Evolutionary conservation across 2,888 invertebrate genomes (phyloP).

Genomic region (Pterostichus niger): DNA sequence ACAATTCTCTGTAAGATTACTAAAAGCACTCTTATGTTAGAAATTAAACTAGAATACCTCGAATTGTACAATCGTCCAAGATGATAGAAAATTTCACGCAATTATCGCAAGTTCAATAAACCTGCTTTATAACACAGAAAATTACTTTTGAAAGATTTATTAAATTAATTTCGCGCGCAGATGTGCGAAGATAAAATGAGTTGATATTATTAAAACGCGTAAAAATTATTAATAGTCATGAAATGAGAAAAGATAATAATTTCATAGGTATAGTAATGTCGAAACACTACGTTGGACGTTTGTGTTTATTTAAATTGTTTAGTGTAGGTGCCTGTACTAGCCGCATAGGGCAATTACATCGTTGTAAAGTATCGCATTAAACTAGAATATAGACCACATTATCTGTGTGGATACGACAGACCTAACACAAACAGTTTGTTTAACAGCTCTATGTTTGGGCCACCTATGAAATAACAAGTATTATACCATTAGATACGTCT

Average conservation of each 20-base stretch:
- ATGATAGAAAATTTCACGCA: no score
- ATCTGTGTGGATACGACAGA: conserved; percentile 24
- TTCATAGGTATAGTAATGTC: conserved; percentile 13
- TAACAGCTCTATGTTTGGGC: conserved; percentile 26
- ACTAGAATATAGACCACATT: conserved; percentile 21
- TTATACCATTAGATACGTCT: background rate
- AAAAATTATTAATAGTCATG: conserved; percentile 31
- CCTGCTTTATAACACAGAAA: background rate
- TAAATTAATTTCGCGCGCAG: background rate
- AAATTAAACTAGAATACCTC: no score
- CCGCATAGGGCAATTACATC: conserved; percentile 31
- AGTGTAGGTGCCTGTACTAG: conserved; percentile 37
- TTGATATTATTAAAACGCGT: background rate
- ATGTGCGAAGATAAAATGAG: conserved; percentile 3
- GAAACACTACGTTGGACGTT: conserved; percentile 3
- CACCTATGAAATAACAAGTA: background rate
- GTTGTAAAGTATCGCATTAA: conserved; percentile 52
- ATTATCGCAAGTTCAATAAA: background rate
- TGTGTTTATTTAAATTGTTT: conserved; percentile 41
- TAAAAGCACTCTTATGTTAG: no score
- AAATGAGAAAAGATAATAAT: conserved; percentile 20
- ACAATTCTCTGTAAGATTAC: background rate
- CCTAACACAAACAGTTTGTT: conserved; percentile 33
- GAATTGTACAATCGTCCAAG: no score
- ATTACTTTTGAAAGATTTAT: background rate